Conservation (phyloP, 2,797 vertebrate genomes). For the Heliangelus exortis region DNA sequence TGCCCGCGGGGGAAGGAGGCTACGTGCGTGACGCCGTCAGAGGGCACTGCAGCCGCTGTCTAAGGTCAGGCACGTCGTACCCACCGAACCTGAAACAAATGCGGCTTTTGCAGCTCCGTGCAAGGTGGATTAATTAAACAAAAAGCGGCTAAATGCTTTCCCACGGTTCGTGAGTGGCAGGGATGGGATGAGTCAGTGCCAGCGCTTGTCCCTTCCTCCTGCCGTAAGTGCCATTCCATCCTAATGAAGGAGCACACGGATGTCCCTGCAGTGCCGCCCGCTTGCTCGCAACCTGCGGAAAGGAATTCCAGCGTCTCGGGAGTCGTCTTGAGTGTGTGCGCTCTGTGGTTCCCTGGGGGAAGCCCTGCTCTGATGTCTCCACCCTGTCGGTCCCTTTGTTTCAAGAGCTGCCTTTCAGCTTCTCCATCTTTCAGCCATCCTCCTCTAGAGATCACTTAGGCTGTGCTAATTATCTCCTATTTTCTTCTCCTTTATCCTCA, state of each 20-base stretch:
- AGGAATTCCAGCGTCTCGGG: background rate
- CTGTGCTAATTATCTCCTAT: background rate
- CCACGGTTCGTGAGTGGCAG: accelerated
- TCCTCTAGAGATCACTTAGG: background rate
- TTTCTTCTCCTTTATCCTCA: background rate
- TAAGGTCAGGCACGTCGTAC: no score
- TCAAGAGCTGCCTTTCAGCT: background rate
- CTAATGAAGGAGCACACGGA: accelerated
- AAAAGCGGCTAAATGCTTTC: accelerated
- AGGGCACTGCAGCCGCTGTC: no score
- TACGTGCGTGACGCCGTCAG: accelerated
- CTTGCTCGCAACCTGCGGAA: background rate
- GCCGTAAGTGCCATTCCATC: accelerated
- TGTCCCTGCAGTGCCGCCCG: accelerated
- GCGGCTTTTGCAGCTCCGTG: accelerated
- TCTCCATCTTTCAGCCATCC: background rate
- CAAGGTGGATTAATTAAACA: accelerated
- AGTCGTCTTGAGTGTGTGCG: background rate
- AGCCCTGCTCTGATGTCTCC: background rate
- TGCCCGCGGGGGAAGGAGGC: background rate
- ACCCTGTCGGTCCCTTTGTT: background rate
- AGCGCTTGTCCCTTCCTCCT: accelerated
- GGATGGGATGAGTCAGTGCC: accelerated
- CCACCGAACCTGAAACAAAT: no score
- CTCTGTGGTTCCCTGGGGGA: accelerated